A percentile compares a stretch with the other conserved stretches of the same genome.
These are phyloP conservation scores for Caenorhabditis sp. DNA, from an alignment of 2,888 invertebrate species.

Conservation along the genomic window DNA sequence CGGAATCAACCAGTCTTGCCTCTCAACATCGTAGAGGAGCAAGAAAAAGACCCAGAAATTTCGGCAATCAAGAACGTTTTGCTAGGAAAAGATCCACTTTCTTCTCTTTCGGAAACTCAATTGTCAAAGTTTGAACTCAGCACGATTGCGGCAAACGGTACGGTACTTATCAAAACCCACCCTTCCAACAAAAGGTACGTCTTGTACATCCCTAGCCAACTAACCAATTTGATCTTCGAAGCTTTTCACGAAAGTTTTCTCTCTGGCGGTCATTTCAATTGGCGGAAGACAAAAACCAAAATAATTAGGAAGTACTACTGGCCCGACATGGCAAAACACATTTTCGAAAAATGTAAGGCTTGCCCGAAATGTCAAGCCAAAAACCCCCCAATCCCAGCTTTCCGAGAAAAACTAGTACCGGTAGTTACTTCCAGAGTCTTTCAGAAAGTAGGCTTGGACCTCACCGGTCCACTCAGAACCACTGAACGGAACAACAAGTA, in stretches of 20 bases:
- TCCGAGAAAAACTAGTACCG: background rate
- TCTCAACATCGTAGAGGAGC: background rate
- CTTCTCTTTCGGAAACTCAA: background rate
- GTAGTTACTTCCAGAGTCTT: background rate
- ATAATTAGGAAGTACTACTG: no score
- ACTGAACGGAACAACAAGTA: no score
- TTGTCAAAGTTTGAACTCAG: background rate
- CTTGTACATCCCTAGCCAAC: no score
- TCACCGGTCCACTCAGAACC: no score
- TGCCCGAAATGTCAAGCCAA: background rate
- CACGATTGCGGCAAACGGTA: background rate
- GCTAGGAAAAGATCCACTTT: background rate
- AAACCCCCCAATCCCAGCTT: background rate
- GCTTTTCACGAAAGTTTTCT: no score
- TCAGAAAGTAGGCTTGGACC: no score
- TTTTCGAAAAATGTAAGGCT: background rate
- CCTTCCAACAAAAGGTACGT: no score
- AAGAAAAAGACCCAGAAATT: conserved; percentile 20
- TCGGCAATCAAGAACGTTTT: background rate
- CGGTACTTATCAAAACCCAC: background rate
- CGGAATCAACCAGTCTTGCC: no score
- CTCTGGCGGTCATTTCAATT: no score
- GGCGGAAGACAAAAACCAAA: no score
- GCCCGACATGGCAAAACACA: background rate
- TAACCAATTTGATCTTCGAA: no score